Conservation (phyloP, 2,888 invertebrate genomes). For the Nysson spinosus region DNA sequence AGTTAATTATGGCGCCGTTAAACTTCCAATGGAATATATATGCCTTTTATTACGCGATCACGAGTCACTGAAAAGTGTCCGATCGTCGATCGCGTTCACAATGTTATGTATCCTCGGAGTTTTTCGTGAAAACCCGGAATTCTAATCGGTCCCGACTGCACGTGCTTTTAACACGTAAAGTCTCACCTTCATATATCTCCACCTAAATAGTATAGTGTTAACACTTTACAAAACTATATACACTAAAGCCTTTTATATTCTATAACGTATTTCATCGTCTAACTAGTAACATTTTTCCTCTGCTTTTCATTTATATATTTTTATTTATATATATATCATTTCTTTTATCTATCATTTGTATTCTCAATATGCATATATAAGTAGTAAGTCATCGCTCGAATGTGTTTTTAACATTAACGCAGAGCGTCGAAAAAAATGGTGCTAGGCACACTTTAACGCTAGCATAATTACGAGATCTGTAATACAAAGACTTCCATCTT, state of each 20-base stretch:
- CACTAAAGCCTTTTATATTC: conserved; percentile 74
- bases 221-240: conserved; percentile 77
- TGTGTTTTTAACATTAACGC: conserved; percentile 59
- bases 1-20: conserved; percentile 54
- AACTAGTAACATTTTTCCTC: conserved; percentile 62
- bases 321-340: conserved; percentile 5
- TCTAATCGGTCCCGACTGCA: conserved; percentile 11
- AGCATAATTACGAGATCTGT: conserved; percentile 61
- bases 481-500: conserved; percentile 58
- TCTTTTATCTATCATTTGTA: conserved; percentile 4
- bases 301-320: conserved; percentile 37
- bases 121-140: conserved; percentile 17
- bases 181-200: conserved; percentile 26
- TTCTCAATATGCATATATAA: conserved; percentile 27
- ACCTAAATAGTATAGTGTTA: conserved; percentile 63
- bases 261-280: conserved; percentile 62
- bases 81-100: neutral
- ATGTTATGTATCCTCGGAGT: neutral
- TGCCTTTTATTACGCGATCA: conserved; percentile 1
- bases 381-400: conserved; percentile 57
- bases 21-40: conserved; percentile 17
- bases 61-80: neutral
- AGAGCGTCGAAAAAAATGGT: conserved; percentile 60
- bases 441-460: conserved; percentile 60
- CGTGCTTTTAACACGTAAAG: neutral